phyloP scores from a whole-genome alignment of 2,113 vertebrate genomes.

The Corydoras maculifer region DNA sequence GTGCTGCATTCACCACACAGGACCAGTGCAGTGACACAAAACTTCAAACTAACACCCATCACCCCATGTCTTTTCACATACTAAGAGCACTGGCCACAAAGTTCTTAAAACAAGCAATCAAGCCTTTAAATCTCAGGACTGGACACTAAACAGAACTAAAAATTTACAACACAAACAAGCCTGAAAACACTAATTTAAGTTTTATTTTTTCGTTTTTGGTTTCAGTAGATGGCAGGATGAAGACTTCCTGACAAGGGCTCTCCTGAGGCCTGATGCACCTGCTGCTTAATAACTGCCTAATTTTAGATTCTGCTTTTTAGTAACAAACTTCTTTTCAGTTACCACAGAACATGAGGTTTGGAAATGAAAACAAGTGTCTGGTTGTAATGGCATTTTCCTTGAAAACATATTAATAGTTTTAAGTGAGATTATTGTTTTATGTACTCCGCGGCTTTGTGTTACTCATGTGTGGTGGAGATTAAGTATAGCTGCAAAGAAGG shows the following conservation, averaged over 20 bases:
- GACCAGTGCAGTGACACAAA: too few species aligned
- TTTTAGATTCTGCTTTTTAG: conserved; percentile 46
- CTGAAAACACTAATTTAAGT: not conserved
- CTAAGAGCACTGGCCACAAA: too few species aligned
- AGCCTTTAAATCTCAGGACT: too few species aligned
- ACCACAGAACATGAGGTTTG: conserved; percentile 4
- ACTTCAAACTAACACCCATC: too few species aligned
- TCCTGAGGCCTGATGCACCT: conserved; percentile 35
- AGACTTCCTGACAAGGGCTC: conserved; percentile 10
- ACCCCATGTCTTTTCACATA: too few species aligned
- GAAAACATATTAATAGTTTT: conserved; percentile 2
- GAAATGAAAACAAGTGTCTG: too few species aligned
- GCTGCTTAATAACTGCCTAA: conserved; percentile 40
- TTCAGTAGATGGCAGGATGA: not conserved
- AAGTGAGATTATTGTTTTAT: not conserved
- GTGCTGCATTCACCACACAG: too few species aligned
- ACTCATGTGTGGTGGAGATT: not conserved
- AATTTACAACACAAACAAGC: too few species aligned
- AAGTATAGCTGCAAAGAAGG: not conserved
- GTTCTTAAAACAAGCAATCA: too few species aligned
- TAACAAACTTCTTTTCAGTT: conserved; percentile 38
- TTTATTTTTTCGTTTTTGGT: not conserved
- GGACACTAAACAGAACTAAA: too few species aligned
- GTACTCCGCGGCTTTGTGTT: not conserved
- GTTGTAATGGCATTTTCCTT: conserved; percentile 7